Conservation (phyloP, 35 echinoderm and acorn worm species). For the Apostichopus parvimensis region DNA sequence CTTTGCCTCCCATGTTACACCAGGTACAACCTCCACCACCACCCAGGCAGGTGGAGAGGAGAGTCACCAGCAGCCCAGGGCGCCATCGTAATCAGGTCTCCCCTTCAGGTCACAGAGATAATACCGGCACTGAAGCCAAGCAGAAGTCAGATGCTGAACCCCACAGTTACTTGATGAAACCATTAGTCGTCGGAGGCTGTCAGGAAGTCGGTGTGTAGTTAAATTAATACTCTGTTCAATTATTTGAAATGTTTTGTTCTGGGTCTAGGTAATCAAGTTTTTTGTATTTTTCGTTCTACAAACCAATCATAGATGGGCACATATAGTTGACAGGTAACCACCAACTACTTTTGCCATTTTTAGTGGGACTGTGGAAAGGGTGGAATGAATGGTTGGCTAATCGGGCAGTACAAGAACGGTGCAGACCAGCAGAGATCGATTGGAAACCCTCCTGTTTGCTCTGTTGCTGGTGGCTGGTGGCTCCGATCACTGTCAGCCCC, state of each 20-base stretch:
- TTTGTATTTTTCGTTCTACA: not conserved
- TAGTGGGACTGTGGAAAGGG: no score
- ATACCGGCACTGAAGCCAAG: not conserved
- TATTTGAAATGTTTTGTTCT: no score
- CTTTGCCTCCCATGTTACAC: not conserved
- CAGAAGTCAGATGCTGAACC: conserved; percentile 19
- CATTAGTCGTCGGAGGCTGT: not conserved
- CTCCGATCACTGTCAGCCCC: no score
- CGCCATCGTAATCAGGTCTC: not conserved
- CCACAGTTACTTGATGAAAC: not conserved
- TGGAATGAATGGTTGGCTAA: no score
- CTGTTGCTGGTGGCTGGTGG: no score
- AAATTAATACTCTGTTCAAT: not conserved
- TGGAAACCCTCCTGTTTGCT: no score
- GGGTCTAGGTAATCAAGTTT: not conserved
- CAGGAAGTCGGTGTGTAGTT: conserved; percentile 12
- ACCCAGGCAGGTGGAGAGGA: conserved; percentile 8
- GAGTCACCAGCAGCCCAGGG: not conserved
- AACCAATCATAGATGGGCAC: no score
- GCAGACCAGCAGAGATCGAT: no score
- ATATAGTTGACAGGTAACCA: no score
- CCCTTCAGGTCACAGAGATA: not conserved
- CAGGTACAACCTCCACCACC: conserved; percentile 11
- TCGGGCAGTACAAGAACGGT: no score
- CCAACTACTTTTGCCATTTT: no score